phyloP scores from a whole-genome alignment of 2,113 vertebrate species.

The Xyrauchen texanus region DNA sequence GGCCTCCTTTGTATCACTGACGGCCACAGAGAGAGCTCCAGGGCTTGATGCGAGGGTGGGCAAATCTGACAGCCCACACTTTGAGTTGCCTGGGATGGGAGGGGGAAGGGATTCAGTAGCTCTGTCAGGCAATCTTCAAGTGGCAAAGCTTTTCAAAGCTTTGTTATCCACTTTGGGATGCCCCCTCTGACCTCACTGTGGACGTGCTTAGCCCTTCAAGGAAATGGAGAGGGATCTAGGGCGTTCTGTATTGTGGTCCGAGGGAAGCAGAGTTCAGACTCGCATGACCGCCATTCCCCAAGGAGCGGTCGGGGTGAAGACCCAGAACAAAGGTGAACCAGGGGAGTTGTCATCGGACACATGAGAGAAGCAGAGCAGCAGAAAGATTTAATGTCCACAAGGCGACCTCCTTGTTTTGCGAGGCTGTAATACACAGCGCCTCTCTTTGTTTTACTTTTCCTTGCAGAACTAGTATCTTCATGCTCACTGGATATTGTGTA shows the following conservation, averaged over 20 bases:
- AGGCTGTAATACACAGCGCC: slow-evolving; percentile 57
- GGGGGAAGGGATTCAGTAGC: slow-evolving; percentile 41
- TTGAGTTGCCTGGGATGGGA: slow-evolving; percentile 68
- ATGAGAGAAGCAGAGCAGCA: slow-evolving; percentile 53
- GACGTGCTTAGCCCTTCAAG: slow-evolving; percentile 68
- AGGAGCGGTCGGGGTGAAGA: slow-evolving; percentile 62
- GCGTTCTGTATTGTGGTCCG: slow-evolving; percentile 69
- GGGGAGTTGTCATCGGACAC: slow-evolving; percentile 58
- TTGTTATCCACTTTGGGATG: slow-evolving; percentile 77
- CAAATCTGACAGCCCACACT: slow-evolving; percentile 78
- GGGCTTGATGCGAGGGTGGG: slow-evolving; percentile 76
- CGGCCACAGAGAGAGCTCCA: slow-evolving; percentile 61
- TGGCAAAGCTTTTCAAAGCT: slow-evolving; percentile 77
- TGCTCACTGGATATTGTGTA: neutral
- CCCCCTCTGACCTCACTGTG: slow-evolving; percentile 74
- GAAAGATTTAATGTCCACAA: slow-evolving; percentile 53
- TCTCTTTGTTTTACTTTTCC: slow-evolving; percentile 56
- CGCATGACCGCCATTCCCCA: slow-evolving; percentile 71
- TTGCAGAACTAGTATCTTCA: slow-evolving; percentile 44
- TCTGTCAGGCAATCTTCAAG: slow-evolving; percentile 73
- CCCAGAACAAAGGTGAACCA: slow-evolving; percentile 65
- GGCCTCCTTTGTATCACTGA: slow-evolving; percentile 51
- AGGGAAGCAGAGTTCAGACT: slow-evolving; percentile 67
- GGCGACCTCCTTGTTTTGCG: slow-evolving; percentile 64
- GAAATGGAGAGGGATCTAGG: slow-evolving; percentile 78